Conservation (phyloP, 1,140 invertebrate species). For the Schlechtendalia chinensis region DNA sequence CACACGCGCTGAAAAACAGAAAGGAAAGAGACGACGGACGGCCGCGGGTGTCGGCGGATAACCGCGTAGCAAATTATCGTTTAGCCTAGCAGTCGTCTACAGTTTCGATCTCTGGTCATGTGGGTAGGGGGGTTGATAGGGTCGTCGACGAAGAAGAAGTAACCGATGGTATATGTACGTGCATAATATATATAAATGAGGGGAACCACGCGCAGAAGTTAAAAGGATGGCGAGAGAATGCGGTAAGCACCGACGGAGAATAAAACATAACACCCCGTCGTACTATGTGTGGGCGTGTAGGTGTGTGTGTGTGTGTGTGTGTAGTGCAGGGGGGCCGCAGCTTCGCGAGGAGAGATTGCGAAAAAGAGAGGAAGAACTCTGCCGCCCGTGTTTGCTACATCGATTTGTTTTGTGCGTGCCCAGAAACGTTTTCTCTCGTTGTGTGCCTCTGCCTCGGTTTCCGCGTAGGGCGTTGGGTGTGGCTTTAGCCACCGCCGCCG, state of each 20-base stretch:
- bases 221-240: not conserved
- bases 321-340: not conserved
- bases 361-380: conserved; percentile 44
- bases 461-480: conserved; percentile 41
- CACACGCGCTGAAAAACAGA: too few relatives aligned
- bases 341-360: not conserved
- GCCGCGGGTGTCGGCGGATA: not conserved
- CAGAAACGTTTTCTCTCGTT: conserved; percentile 22
- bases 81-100: conserved; percentile 21
- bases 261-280: conserved; percentile 21
- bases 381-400: conserved; percentile 44
- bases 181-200: not conserved
- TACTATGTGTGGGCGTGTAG: too few relatives aligned
- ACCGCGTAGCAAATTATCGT: not conserved
- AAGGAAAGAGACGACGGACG: too few relatives aligned
- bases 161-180: not conserved
- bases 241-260: conserved; percentile 1
- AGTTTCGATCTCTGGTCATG: not conserved
- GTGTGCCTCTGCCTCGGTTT: conserved; percentile 1
- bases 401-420: conserved; percentile 46
- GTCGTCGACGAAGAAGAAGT: not conserved
- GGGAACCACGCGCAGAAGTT: not conserved
- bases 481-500: conserved; percentile 12
- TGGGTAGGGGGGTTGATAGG: not conserved
- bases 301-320: not conserved